These are phyloP conservation scores for Hirundichthys speculiger DNA, from an alignment of 2,113 vertebrate species.

Conservation along the genomic window DNA sequence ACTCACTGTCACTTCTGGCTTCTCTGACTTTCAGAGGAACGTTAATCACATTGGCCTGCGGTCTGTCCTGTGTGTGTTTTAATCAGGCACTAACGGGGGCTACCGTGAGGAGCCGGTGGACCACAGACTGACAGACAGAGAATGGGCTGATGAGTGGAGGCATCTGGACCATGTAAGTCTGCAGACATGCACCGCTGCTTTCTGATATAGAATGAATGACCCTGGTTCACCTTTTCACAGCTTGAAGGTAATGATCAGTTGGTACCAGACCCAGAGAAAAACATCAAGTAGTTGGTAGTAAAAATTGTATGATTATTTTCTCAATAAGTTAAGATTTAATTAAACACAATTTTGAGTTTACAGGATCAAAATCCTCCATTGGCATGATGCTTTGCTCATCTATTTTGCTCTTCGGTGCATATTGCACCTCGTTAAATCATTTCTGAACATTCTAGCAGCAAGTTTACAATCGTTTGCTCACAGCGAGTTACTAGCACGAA, in stretches of 20 bases:
- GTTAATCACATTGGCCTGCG: slow-evolving; percentile 55
- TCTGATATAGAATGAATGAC: slow-evolving; percentile 43
- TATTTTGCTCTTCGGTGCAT: no score
- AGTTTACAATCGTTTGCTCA: no score
- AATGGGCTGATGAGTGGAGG: slow-evolving; percentile 99
- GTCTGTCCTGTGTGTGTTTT: slow-evolving; percentile 62
- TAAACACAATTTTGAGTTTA: no score
- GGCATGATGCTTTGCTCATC: no score
- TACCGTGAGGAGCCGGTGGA: slow-evolving; percentile 97
- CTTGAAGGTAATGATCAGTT: slow-evolving; percentile 4
- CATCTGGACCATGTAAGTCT: slow-evolving; percentile 97
- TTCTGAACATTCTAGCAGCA: no score
- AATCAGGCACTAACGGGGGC: slow-evolving; percentile 90
- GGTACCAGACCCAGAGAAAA: no score
- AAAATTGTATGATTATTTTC: no score
- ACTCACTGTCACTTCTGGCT: slow-evolving; percentile 40
- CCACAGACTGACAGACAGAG: slow-evolving; percentile 95
- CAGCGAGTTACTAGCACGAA: no score
- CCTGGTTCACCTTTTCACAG: slow-evolving; percentile 13
- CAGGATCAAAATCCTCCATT: no score
- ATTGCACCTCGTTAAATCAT: no score
- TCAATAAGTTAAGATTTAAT: no score
- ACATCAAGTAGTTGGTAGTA: no score
- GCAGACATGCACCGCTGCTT: slow-evolving; percentile 32
- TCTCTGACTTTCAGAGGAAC: slow-evolving; percentile 29